Evolutionary conservation across 1,140 invertebrate species (phyloP).

Genomic region (Drosophila triauraria): DNA sequence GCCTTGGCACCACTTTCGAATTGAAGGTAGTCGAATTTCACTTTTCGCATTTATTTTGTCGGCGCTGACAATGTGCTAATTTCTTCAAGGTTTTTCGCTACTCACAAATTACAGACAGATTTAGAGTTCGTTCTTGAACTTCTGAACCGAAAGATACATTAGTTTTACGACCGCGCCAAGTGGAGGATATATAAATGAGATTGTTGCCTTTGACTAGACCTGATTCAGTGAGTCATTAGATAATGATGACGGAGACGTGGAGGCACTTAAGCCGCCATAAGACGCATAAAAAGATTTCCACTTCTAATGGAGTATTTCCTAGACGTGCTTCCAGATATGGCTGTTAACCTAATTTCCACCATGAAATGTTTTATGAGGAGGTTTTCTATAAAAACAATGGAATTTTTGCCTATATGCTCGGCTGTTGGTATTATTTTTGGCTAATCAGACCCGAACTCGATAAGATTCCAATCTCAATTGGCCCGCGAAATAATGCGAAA

Average conservation of each 20-base stretch:
- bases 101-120: conserved; percentile 2
- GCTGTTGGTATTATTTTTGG: conserved; percentile 11
- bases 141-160: conserved; percentile 17
- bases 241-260: conserved; percentile 15
- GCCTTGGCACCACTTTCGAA: conserved; percentile 44
- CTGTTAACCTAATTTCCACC: conserved; percentile 26
- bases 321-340: not conserved
- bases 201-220: conserved; percentile 6
- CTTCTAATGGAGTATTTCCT: conserved; percentile 37
- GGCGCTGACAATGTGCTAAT: conserved; percentile 23
- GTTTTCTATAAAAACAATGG: not conserved
- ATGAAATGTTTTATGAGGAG: conserved; percentile 15
- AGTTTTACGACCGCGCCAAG: conserved; percentile 8
- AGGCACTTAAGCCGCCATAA: conserved; percentile 7
- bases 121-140: conserved; percentile 29
- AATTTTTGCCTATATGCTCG: conserved; percentile 20
- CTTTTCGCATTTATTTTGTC: conserved; percentile 19
- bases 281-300: conserved; percentile 34
- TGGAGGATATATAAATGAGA: conserved; percentile 10
- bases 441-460: conserved; percentile 33
- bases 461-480: conserved; percentile 41
- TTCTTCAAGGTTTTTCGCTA: conserved; percentile 4
- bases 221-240: conserved; percentile 18
- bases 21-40: conserved; percentile 38
- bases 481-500: not conserved